phyloP scores from a whole-genome alignment of 2,888 invertebrate species.

The Stenoptilia bipunctidactyla region DNA sequence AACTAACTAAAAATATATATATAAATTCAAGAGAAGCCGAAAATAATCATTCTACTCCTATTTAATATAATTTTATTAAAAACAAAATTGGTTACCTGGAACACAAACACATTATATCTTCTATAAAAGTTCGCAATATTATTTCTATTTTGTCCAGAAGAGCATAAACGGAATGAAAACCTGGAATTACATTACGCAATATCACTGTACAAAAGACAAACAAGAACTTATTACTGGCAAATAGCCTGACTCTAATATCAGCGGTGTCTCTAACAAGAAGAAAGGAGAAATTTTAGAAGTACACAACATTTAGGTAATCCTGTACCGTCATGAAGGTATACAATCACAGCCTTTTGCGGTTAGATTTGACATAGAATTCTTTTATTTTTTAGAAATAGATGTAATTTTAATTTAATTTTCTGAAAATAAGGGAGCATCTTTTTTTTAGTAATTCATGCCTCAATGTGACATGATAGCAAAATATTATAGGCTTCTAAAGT shows the following conservation, averaged over 20 bases:
- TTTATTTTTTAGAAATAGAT: too few species aligned
- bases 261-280: conserved; percentile 38
- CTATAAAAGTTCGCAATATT: neutral
- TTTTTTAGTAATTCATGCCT: too few species aligned
- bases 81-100: too few species aligned
- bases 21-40: too few species aligned
- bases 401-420: too few species aligned
- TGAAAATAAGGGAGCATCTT: too few species aligned
- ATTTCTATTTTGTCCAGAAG: neutral
- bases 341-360: conserved; percentile 28
- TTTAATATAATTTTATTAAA: too few species aligned
- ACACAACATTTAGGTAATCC: conserved; percentile 32
- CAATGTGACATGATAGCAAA: too few species aligned
- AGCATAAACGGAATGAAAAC: conserved; percentile 1
- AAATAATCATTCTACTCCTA: too few species aligned
- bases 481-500: too few species aligned
- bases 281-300: conserved; percentile 35
- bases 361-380: conserved; percentile 22
- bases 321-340: conserved; percentile 36
- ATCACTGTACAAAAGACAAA: conserved; percentile 13
- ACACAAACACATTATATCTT: too few species aligned
- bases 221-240: neutral
- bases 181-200: neutral
- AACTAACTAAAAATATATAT: too few species aligned
- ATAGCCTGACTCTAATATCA: neutral